These are phyloP conservation scores for Cheilosia grossa DNA, from an alignment of 2,888 invertebrate genomes.

Conservation along the genomic window DNA sequence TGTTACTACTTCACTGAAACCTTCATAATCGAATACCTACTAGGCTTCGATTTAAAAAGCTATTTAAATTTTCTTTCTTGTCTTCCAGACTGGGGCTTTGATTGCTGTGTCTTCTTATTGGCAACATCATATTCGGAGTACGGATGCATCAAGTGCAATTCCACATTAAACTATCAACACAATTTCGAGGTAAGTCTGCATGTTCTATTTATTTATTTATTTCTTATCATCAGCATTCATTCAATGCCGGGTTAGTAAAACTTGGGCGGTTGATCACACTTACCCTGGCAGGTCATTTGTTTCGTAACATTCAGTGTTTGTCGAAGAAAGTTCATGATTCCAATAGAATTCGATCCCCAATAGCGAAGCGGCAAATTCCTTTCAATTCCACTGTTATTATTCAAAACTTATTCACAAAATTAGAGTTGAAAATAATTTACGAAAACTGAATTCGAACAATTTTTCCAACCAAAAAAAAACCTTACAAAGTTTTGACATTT, in stretches of 20 bases:
- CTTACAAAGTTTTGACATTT: slow-evolving; percentile 47
- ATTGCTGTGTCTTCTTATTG: too few relatives aligned
- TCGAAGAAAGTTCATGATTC: slow-evolving; percentile 81
- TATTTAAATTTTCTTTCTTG: too few relatives aligned
- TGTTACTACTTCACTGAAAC: too few relatives aligned
- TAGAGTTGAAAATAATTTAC: neutral
- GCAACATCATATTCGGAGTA: too few relatives aligned
- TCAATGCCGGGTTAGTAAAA: neutral
- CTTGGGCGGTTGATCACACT: slow-evolving; percentile 50
- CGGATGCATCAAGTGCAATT: too few relatives aligned
- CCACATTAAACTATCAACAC: too few relatives aligned
- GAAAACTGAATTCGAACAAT: neutral
- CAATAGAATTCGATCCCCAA: neutral
- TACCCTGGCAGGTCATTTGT: slow-evolving; percentile 80
- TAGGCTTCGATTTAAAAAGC: too few relatives aligned
- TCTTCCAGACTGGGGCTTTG: too few relatives aligned
- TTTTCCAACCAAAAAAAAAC: slow-evolving; percentile 42
- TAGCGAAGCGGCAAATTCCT: neutral
- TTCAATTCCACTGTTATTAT: neutral
- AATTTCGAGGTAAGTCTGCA: too few relatives aligned
- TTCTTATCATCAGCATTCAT: neutral
- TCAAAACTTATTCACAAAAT: slow-evolving; percentile 1
- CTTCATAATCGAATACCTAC: too few relatives aligned
- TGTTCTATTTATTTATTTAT: too few relatives aligned
- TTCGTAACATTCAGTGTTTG: slow-evolving; percentile 82